Conservation (phyloP, 2,797 vertebrate genomes). For the Acanthurus lineatus region DNA sequence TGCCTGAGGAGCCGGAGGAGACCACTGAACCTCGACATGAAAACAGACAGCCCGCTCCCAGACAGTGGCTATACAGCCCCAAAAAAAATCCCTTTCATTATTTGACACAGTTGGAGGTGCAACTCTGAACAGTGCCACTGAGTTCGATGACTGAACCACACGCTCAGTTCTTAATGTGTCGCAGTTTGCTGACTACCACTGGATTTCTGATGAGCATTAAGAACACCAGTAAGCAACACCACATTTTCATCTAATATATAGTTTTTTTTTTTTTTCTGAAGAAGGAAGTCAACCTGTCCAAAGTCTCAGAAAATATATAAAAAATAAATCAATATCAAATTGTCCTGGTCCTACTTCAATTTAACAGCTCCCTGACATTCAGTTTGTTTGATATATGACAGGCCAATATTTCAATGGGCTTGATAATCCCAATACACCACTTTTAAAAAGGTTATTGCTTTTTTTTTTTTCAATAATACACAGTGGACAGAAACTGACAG, state of each 20-base stretch:
- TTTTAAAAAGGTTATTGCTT: constrained; percentile 89
- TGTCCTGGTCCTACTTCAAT: constrained; percentile 76
- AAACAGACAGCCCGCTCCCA: constrained; percentile 68
- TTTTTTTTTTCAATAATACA: constrained; percentile 77
- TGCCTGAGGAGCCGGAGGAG: constrained; percentile 67
- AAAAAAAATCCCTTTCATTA: constrained; percentile 84
- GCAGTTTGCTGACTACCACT: constrained; percentile 68
- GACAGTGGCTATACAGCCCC: constrained; percentile 80
- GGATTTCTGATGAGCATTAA: constrained; percentile 56
- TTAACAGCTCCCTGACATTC: constrained; percentile 84
- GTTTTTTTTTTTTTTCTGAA: constrained; percentile 49
- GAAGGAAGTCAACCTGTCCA: constrained; percentile 77
- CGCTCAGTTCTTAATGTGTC: constrained; percentile 57
- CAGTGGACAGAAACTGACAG: constrained; percentile 87
- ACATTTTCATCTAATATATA: constrained; percentile 35
- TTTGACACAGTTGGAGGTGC: constrained; percentile 82
- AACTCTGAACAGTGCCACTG: constrained; percentile 73
- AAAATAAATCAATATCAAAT: constrained; percentile 78
- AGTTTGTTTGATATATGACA: constrained; percentile 77
- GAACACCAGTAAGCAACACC: constrained; percentile 66
- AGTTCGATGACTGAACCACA: constrained; percentile 68
- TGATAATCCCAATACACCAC: constrained; percentile 78
- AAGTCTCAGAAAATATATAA: constrained; percentile 75
- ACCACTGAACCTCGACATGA: constrained; percentile 68
- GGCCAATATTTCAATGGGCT: constrained; percentile 77